Base-by-base conservation (phyloP, 2,113 vertebrate genomes). In the Coregonus clupeaformis region DNA sequence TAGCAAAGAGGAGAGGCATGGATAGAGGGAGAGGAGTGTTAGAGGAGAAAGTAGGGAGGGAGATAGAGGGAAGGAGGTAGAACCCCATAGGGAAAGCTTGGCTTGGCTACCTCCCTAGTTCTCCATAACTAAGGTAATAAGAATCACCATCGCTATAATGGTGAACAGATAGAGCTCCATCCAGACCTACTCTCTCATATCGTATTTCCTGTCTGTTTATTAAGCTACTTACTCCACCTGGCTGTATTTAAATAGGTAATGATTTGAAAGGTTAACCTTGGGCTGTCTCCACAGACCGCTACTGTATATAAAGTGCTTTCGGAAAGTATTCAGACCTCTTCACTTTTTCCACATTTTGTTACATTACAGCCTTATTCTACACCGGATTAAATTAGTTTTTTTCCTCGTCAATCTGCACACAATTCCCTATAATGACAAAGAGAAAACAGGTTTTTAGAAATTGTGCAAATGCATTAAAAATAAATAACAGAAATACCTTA, bases 1-100 rank as follows among this genome's bases (percentile, higher is more conserved):
- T 3, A 27, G 25, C 1, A 24, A 65, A 14, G 20, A 42, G 29
- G 24, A 20, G 59, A 42, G 29, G 73, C 18, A 72, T 16, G 22
- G 80, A 74, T 71, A 47, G 74, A 74, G 29, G 29, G 30, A 55
- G 64, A 67, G 63, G 63, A 25, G 18, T 20, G 20, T 62, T 62
- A 18, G 62, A 14, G 62, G 0, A 60, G 57, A 60, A 60, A 27
- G 42, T 14, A 1, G 18, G 2, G 57, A 60, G 57, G n/a, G 52
- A 55, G 52, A 55, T 3, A 3, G 45, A 0, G 4, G 20, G 24
- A 14, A 12, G 14, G 25, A 66, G 25, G 22, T 13, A 14, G 24
- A 5, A 18, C 68, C 18, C 9, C 7, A 60, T 69, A 63, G 67
- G 77, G 69, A 68, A 52, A 70, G 2, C 57, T 22, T 60, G 57